Evolutionary conservation across 1,140 invertebrate species (phyloP), one percentile per base, ranked within the genome.

Genomic region (Eulimnadia texana): DNA sequence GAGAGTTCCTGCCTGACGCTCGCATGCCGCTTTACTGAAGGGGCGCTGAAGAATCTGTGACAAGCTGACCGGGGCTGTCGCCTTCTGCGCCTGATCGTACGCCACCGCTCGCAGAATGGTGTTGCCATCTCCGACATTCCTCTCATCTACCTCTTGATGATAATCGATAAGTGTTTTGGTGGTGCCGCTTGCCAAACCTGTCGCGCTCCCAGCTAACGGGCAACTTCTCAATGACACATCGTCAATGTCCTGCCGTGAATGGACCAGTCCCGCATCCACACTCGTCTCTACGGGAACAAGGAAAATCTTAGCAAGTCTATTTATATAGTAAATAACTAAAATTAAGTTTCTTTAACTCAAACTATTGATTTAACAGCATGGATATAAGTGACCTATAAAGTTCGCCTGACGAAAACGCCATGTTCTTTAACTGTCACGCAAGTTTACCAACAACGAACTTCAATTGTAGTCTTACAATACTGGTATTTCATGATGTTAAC

Each of bases 21-120:
- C 33, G 33, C 33, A 42, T 42, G 33, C 33, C 16, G 33, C 33
- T 42, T 42, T 42, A 42, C 33, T 42, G 33, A 42, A 65, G 16
- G 64, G 64, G 53, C 65, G 64, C n/a, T 64, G 64, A 54, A 70
- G 64, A 57, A 70, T 69, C 61, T 70, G 68, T 22, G 68, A 68
- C 47, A 70, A 60, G 62, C 67, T 68, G 63, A 69, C 67, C 24
- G 68, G 68, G 1, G 57, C 29, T 62, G 58, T 55, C 55, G 59
- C 47, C 19, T 51, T 56, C 52, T 29, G 49, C 25, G 49, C 54
- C 29, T n/a, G 61, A 61, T 58, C 66, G 11, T 60, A 54, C 13
- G n/a, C 25, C n/a, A 22, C 19, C 28, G 23, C 25, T 2, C 11
- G 23, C 57, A 51, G 19, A n/a, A 24, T 33, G 28, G 47, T 24